Conservation (phyloP, 2,888 invertebrate species). For the Hirudinaria manillensis region DNA sequence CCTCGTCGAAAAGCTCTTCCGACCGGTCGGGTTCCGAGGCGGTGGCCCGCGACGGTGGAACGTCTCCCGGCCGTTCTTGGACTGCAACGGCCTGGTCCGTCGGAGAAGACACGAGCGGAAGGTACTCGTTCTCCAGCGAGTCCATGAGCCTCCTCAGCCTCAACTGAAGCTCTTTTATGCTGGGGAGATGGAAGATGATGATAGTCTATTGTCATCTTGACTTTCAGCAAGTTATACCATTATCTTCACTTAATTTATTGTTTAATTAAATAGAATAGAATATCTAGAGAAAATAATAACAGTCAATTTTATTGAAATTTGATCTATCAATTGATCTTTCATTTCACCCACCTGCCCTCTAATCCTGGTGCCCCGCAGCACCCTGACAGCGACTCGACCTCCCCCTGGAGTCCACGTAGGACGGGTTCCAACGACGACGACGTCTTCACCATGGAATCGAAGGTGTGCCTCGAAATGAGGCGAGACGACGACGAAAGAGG, state of each 20-base stretch:
- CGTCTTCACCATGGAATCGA: neutral
- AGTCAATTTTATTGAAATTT: neutral
- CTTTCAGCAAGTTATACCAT: too few relatives aligned
- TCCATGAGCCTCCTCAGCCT: neutral
- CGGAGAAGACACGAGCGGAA: neutral
- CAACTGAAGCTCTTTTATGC: neutral
- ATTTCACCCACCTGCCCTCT: neutral
- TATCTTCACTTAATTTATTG: too few relatives aligned
- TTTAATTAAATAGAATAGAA: too few relatives aligned
- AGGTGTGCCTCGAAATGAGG: slow-evolving; percentile 16
- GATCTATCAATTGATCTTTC: neutral
- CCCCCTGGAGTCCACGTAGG: neutral
- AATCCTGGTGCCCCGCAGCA: neutral
- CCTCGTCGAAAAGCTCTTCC: slow-evolving; percentile 15
- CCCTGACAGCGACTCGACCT: neutral
- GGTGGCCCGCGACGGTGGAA: neutral
- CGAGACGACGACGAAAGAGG: neutral
- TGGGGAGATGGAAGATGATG: neutral
- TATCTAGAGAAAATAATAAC: neutral
- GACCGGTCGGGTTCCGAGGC: slow-evolving; percentile 19
- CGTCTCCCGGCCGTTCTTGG: neutral
- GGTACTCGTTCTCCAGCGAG: slow-evolving; percentile 1
- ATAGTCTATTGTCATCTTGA: too few relatives aligned
- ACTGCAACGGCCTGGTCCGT: neutral
- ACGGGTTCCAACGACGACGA: neutral